Percentiles rank a stretch among this genome's conserved stretches.
phyloP scores from a whole-genome alignment of 2,113 vertebrate species.

The Symphodus melops region DNA sequence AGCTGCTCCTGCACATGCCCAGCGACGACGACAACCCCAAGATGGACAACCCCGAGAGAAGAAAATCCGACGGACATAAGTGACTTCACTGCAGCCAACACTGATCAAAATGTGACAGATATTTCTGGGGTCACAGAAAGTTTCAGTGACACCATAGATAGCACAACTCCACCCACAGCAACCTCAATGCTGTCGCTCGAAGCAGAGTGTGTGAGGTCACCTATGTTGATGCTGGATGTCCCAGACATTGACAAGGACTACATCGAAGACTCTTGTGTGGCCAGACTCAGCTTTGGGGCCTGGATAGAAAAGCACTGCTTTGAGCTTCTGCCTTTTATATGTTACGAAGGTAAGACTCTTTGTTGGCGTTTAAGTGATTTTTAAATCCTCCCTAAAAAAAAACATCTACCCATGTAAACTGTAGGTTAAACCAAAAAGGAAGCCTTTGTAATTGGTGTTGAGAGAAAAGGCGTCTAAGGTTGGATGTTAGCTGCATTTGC shows the following conservation, averaged over 20 bases:
- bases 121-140: neutral
- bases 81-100: too few relatives aligned
- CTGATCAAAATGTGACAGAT: neutral
- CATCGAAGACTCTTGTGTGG: constrained; percentile 75
- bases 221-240: neutral
- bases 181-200: neutral
- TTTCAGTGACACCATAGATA: neutral
- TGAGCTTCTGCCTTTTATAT: constrained; percentile 68
- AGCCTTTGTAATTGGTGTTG: too few relatives aligned
- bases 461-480: too few relatives aligned
- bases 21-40: neutral
- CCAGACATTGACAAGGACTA: neutral
- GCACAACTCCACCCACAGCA: neutral
- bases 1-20: constrained; percentile 53
- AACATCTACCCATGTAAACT: too few relatives aligned
- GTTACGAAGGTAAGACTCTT: constrained; percentile 77
- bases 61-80: neutral
- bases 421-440: too few relatives aligned
- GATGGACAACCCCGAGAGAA: rapidly evolving
- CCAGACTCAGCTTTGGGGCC: constrained; percentile 69
- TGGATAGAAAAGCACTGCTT: constrained; percentile 76
- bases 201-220: neutral
- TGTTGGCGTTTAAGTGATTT: too few relatives aligned
- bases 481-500: too few relatives aligned
- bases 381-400: too few relatives aligned